These are phyloP conservation scores for Nephrotoma appendiculata DNA, from an alignment of 2,888 invertebrate species.

Conservation along the genomic window DNA sequence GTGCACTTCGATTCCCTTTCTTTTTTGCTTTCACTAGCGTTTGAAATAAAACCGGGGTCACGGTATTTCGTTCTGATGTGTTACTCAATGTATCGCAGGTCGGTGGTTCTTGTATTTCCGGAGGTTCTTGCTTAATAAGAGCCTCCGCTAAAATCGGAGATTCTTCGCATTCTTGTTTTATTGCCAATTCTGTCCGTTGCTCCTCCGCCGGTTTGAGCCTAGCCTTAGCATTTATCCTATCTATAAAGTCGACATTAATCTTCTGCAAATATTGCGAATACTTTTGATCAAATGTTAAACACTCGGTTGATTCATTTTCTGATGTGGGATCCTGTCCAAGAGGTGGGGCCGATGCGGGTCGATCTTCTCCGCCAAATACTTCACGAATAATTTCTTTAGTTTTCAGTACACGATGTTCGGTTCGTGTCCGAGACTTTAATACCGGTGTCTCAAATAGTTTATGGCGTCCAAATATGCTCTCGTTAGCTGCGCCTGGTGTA, in stretches of 20 bases:
- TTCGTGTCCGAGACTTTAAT: slow-evolving; percentile 57
- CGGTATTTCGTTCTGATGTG: slow-evolving; percentile 11
- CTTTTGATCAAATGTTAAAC: slow-evolving; percentile 24
- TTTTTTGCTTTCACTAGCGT: slow-evolving; percentile 21
- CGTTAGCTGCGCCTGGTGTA: slow-evolving; percentile 12
- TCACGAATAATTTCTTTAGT: slow-evolving; percentile 66
- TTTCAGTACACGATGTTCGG: slow-evolving; percentile 55
- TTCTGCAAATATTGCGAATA: slow-evolving; percentile 28
- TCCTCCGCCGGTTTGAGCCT: not conserved
- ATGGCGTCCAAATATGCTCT: slow-evolving; percentile 19
- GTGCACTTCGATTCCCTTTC: slow-evolving; percentile 16
- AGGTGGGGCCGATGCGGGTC: slow-evolving; percentile 72
- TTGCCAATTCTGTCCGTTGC: not conserved
- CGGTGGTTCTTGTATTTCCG: not conserved
- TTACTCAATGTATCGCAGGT: slow-evolving; percentile 22
- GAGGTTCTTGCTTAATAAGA: not conserved
- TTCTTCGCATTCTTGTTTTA: not conserved
- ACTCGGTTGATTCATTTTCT: slow-evolving; percentile 4
- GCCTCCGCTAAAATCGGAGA: not conserved
- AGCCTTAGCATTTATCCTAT: slow-evolving; percentile 10
- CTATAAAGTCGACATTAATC: slow-evolving; percentile 17
- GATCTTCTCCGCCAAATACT: slow-evolving; percentile 57
- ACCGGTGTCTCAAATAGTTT: slow-evolving; percentile 53
- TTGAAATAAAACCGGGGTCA: slow-evolving; percentile 20
- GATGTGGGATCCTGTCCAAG: slow-evolving; percentile 16